These are phyloP conservation scores for Euwallacea fornicatus DNA, from an alignment of 1,140 invertebrate species.

Conservation along the genomic window DNA sequence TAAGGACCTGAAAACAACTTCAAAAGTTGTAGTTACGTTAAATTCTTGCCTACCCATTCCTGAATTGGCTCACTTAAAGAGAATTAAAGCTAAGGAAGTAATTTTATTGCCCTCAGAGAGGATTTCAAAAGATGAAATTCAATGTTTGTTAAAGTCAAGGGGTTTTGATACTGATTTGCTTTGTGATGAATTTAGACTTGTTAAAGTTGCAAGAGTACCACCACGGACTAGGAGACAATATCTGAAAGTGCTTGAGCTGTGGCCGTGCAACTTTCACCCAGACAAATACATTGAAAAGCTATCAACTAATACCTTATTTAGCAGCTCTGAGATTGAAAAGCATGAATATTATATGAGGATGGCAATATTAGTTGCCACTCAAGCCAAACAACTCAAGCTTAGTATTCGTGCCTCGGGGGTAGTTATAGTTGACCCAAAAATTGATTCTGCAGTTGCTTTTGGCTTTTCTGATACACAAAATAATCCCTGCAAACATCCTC, in stretches of 20 bases:
- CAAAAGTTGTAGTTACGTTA: constrained; percentile 62
- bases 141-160: constrained; percentile 55
- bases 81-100: constrained; percentile 65
- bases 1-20: constrained; percentile 64
- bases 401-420: constrained; percentile 47
- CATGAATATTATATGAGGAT: constrained; percentile 67
- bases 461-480: constrained; percentile 61
- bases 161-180: constrained; percentile 59
- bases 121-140: constrained; percentile 49
- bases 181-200: constrained; percentile 58
- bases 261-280: constrained; percentile 86
- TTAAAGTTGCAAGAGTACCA: constrained; percentile 62
- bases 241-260: constrained; percentile 62
- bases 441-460: constrained; percentile 65
- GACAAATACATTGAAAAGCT: constrained; percentile 71
- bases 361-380: constrained; percentile 59
- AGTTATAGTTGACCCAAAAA: constrained; percentile 70
- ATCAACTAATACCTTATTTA: constrained; percentile 66
- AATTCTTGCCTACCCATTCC: constrained; percentile 61
- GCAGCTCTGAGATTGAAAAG: constrained; percentile 56
- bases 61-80: constrained; percentile 71
- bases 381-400: constrained; percentile 40
- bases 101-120: constrained; percentile 58
- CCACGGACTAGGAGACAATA: constrained; percentile 72
- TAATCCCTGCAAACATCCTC: constrained; percentile 81